Percentiles rank a stretch among this genome's conserved stretches.
Conservation (phyloP, 2,888 invertebrate species). For the Coecobrya sp. region DNA sequence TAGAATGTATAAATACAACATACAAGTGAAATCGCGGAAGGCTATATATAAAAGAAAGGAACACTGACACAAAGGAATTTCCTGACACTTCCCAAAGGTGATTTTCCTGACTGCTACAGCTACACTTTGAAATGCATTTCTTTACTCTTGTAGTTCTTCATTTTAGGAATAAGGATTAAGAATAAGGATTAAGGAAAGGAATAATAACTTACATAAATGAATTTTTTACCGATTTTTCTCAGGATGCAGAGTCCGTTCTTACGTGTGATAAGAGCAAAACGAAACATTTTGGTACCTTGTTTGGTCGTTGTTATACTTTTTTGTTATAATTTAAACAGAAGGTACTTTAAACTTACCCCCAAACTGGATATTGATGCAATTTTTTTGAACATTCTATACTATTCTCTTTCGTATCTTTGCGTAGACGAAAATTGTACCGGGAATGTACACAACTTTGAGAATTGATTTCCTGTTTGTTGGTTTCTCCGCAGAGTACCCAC, state of each 20-base stretch:
- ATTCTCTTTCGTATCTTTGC: conserved; percentile 21
- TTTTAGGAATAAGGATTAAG: too few species aligned
- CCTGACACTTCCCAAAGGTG: neutral
- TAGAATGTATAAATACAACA: too few species aligned
- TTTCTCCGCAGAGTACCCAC: conserved; percentile 74
- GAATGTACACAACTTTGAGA: conserved; percentile 10
- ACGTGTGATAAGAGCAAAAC: neutral
- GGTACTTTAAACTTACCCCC: conserved; percentile 86
- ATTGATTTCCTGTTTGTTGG: neutral
- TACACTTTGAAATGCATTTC: too few species aligned
- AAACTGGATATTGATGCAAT: conserved; percentile 87
- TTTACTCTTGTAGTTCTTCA: too few species aligned
- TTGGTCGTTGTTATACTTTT: neutral
- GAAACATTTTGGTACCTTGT: neutral
- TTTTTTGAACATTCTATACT: conserved; percentile 87
- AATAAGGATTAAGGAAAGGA: too few species aligned
- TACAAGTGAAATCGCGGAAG: neutral
- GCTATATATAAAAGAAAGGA: neutral
- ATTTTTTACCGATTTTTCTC: too few species aligned
- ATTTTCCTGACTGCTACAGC: too few species aligned
- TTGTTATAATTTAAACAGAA: conserved; percentile 15
- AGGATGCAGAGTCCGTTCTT: too few species aligned
- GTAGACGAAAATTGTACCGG: conserved; percentile 48
- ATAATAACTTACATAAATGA: too few species aligned
- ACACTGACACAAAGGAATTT: neutral